Evolutionary conservation across 2,113 vertebrate genomes (phyloP), one percentile per base, ranked within the genome.

Genomic region (Electrona antarctica): DNA sequence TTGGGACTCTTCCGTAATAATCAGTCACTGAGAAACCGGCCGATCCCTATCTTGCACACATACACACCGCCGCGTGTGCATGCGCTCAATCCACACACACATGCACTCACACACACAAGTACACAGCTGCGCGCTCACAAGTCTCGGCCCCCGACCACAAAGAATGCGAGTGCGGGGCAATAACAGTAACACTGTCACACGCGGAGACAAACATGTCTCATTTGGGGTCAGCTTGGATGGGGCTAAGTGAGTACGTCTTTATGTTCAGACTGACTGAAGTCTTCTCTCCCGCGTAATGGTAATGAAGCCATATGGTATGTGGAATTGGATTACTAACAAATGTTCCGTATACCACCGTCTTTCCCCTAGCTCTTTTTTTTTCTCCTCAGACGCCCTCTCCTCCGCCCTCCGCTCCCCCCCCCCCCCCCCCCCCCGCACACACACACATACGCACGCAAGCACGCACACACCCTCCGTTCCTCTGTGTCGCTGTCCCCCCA

Each of bases 301-400:
- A 90, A 88, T 87, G 80, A 85, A 90, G 79, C 90, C 89, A 92
- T 88, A 87, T 91, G 89, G 90, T 87, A 91, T 87, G 87, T 88
- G 88, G 88, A 90, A 90, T 88, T 88, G 83, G 87, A 92, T 91
- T 88, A 89, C 84, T 92, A 90, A 91, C 87, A 92, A 92, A 91
- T 90, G 87, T 91, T 93, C 86, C 85, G 87, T 87, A 21, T 21
- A 89, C 84, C 82, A 79, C 79, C 89, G 73, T 92, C 76, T 87
- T 88, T 85, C 86, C 76, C 81, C 77, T 74, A 74, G 71, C 70
- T 71, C 69, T 83, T 74, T 49, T 74, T 49, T 71, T 74, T 58
- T 69, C 74, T 60, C 60, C 33, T 41, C 33, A 41, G 33, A 41
- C 33, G 33, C 33, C 33, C 33, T 41, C 33, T 60, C 60, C 33